Percentiles rank a stretch among this genome's conserved stretches.
phyloP scores from a whole-genome alignment of 2,113 vertebrate species.

The Sapayoa aenigma region DNA sequence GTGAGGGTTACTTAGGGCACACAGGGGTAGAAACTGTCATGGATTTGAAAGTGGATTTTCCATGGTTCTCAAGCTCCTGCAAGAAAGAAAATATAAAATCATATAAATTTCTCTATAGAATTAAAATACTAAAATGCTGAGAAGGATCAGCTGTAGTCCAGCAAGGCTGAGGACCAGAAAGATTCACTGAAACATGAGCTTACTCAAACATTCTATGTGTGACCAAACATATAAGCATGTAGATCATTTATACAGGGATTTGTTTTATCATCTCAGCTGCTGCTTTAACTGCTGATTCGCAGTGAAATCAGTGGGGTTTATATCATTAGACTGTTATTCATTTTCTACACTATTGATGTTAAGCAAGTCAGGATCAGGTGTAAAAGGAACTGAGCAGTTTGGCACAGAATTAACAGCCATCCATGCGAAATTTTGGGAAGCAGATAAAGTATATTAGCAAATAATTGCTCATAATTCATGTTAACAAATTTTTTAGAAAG shows the following conservation, averaged over 20 bases:
- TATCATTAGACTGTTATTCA: background rate
- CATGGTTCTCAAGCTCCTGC: background rate
- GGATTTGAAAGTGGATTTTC: background rate
- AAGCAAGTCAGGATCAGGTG: background rate
- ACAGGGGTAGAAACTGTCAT: background rate
- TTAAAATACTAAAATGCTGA: background rate
- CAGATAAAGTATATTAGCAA: background rate
- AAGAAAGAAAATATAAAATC: background rate
- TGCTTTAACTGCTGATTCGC: background rate
- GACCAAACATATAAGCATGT: background rate
- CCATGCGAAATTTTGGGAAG: background rate
- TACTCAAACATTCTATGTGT: background rate
- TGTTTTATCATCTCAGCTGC: background rate
- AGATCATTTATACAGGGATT: background rate
- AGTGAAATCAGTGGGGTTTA: background rate
- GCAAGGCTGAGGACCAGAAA: background rate
- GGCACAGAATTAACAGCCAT: background rate
- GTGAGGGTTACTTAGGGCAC: background rate
- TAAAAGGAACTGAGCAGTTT: background rate
- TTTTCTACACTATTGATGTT: background rate
- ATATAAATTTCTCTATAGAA: background rate
- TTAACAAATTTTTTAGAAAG: background rate
- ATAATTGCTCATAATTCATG: background rate
- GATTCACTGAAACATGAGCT: background rate
- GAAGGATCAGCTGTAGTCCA: background rate